Evolutionary conservation across 2,797 vertebrate species (phyloP).

Genomic region (Hipposideros larvatus): DNA sequence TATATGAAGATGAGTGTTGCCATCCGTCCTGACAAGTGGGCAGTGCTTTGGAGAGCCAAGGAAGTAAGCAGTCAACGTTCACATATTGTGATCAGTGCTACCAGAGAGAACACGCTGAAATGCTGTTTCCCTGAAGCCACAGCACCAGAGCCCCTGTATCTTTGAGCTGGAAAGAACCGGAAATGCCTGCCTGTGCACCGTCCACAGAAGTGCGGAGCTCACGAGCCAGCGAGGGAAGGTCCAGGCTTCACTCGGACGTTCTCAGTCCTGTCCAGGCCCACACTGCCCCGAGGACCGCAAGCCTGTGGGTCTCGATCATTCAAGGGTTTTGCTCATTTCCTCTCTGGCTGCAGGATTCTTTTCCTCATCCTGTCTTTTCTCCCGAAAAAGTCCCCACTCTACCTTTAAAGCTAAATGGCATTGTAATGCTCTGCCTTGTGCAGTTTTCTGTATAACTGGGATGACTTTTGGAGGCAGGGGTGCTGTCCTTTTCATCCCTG

Average conservation of each 20-base stretch:
- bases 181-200: too few species aligned
- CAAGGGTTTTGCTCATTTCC: not conserved
- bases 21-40: too few species aligned
- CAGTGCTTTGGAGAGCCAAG: too few species aligned
- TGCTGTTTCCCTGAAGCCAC: too few species aligned
- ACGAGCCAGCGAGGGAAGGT: fast-evolving
- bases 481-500: not conserved
- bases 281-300: too few species aligned
- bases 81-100: too few species aligned
- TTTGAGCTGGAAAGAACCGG: too few species aligned
- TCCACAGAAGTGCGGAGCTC: not conserved
- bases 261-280: not conserved
- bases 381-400: too few species aligned
- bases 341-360: not conserved
- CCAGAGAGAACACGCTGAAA: too few species aligned
- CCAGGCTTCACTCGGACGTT: too few species aligned
- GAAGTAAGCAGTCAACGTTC: not conserved
- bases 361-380: not conserved
- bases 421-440: not conserved
- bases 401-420: not conserved
- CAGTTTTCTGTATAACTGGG: not conserved
- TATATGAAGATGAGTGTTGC: not conserved
- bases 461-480: not conserved
- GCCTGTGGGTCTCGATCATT: too few species aligned
- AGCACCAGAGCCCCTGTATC: too few species aligned